phyloP scores from a whole-genome alignment of 2,113 vertebrate genomes.

The Octodon degus region DNA sequence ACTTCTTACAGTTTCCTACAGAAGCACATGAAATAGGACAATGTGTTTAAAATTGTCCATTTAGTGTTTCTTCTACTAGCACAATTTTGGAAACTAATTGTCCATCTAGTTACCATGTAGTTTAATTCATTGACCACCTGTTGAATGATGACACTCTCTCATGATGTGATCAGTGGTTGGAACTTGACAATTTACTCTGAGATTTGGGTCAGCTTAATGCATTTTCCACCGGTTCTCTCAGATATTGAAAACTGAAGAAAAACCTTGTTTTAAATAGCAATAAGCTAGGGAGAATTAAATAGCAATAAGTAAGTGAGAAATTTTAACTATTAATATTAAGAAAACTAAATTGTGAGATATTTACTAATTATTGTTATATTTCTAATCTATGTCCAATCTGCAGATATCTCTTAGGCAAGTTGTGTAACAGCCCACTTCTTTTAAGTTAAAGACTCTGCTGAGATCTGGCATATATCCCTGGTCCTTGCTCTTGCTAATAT shows the following conservation, averaged over 20 bases:
- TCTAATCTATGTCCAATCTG: background rate
- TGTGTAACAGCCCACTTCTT: conserved; percentile 62
- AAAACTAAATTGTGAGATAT: background rate
- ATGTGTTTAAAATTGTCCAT: background rate
- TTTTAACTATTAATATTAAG: background rate
- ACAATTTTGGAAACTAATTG: conserved; percentile 46
- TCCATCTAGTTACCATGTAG: conserved; percentile 42
- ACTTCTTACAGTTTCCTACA: background rate
- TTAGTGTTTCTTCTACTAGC: conserved; percentile 47
- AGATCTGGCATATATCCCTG: conserved; percentile 61
- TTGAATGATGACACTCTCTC: conserved; percentile 48
- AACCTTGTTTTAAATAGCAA: conserved; percentile 40
- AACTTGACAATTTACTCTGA: conserved; percentile 72
- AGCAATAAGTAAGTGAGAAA: background rate
- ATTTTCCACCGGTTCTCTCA: conserved; percentile 71
- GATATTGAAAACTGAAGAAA: conserved; percentile 25
- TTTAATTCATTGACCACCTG: conserved; percentile 68
- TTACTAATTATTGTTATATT: conserved; percentile 40
- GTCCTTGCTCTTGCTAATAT: conserved; percentile 65
- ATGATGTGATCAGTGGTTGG: conserved; percentile 54
- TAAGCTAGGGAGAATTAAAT: conserved; percentile 43
- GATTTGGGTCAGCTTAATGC: conserved; percentile 54
- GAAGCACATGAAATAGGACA: background rate
- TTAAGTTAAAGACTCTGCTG: conserved; percentile 54
- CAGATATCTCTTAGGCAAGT: conserved; percentile 46